Conservation (phyloP, 2,113 vertebrate species). For the Cyprinodon brontotheroides region DNA sequence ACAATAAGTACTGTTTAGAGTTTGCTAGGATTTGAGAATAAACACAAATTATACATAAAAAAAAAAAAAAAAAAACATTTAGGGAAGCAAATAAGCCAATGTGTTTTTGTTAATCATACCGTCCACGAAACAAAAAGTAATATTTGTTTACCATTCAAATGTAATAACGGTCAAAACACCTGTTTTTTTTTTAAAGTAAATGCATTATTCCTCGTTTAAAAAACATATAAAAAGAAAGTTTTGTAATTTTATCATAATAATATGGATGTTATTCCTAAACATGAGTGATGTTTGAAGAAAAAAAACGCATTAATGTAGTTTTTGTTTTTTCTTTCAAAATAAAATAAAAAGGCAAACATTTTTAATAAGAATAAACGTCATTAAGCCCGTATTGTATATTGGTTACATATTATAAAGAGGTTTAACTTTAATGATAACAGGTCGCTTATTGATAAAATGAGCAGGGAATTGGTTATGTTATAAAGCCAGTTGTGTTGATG, state of each 20-base stretch:
- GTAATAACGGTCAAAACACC: not conserved
- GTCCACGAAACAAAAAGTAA: not conserved
- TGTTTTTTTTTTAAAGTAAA: no score
- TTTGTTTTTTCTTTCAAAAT: conserved; percentile 10
- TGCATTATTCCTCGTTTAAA: not conserved
- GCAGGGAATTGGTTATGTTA: no score
- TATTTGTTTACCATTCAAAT: not conserved
- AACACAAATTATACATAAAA: not conserved
- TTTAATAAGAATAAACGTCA: not conserved
- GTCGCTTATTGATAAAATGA: no score
- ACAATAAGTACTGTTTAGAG: not conserved
- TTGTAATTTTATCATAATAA: not conserved
- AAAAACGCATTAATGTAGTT: no score
- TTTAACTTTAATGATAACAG: no score
- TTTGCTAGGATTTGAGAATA: conserved; percentile 8
- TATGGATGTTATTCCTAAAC: not conserved
- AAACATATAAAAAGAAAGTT: not conserved
- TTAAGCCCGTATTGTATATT: no score
- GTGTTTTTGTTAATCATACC: not conserved
- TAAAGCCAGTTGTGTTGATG: no score
- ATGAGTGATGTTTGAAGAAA: not conserved
- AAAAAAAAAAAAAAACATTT: not conserved
- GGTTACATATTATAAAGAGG: no score
- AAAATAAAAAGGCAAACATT: conserved; percentile 16
- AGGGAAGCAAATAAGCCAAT: not conserved